These are phyloP conservation scores for Samia ricini DNA, from an alignment of 1,140 invertebrate genomes.

Conservation along the genomic window DNA sequence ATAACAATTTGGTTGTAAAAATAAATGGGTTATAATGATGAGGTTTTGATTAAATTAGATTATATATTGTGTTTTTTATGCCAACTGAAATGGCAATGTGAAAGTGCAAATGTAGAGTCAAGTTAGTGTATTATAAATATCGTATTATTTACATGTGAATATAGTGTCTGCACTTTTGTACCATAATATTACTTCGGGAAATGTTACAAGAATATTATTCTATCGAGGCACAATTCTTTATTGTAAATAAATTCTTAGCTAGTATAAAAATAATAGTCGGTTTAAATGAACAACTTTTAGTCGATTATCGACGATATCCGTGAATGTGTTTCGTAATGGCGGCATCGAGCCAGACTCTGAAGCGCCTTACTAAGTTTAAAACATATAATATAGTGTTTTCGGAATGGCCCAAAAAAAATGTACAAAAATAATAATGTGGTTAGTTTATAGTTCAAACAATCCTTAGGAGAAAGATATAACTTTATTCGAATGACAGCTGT, in stretches of 20 bases:
- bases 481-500: background rate
- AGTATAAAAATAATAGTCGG: constrained; percentile 30
- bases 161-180: constrained; percentile 72
- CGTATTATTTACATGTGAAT: constrained; percentile 71
- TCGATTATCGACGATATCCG: constrained; percentile 29
- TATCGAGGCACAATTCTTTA: constrained; percentile 71
- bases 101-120: constrained; percentile 71
- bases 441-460: constrained; percentile 1
- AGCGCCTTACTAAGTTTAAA: background rate
- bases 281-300: constrained; percentile 32
- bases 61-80: constrained; percentile 76
- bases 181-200: constrained; percentile 49
- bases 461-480: background rate
- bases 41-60: constrained; percentile 74
- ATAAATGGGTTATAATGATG: constrained; percentile 60
- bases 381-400: background rate
- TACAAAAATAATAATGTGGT: constrained; percentile 4
- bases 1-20: constrained; percentile 56
- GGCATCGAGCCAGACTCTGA: constrained; percentile 13
- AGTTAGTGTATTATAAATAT: constrained; percentile 68
- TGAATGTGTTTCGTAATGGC: constrained; percentile 13
- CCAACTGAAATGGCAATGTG: constrained; percentile 65
- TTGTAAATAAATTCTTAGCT: constrained; percentile 72
- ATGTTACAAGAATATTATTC: constrained; percentile 57
- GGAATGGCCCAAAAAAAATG: background rate